Base-by-base conservation (phyloP, 2,888 invertebrate genomes). In the Acronicta aceris region DNA sequence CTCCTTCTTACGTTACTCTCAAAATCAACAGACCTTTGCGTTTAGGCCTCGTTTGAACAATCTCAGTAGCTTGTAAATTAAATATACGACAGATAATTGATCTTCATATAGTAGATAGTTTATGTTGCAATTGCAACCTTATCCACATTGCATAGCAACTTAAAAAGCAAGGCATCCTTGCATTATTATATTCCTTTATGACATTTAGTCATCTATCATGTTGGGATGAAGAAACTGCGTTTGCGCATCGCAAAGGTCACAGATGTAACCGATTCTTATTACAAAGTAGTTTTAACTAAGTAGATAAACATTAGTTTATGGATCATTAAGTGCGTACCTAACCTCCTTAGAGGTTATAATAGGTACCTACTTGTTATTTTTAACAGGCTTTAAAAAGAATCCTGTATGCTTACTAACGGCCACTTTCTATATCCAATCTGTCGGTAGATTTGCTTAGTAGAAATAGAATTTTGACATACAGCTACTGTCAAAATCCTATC, bases 241-340 rank as follows among this genome's bases (percentile, higher is more conserved):
- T 49, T 51, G 51, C 36, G 59, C 45, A 40, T 21, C 17, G 33
- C 57, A 81, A 78, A 81, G 77, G 76, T 81, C 70, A 78, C 43
- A 25, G 43, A 63, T 63, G 72, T 64, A 57, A 67, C 62, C 33
- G 54, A 74, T 59, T 67, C 59, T 69, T 48, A 48, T 73, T 65
- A 54, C 54, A 62, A 64, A 63, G 71, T 36, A 33, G 38, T 17
- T 51, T 48, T 41, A 33, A 12, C 13, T 13, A 30, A 5, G n/a
- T 41, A 36, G 16, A 25, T 46, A 69, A 65, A 69, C 30, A 45
- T 64, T 30, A 45, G 15, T 8, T 48, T 70, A 25, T 45, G 17
- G 6, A 51, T 51, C 43, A 2, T 54, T 55, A 46, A 59, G n/a
- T 48, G 30, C n/a, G 38, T 12, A 52, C 36, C 54, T 43, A 27